Evolutionary conservation across 2,888 invertebrate species (phyloP), one percentile per base, ranked within the genome.

Genomic region (Neoscelio sp.): DNA sequence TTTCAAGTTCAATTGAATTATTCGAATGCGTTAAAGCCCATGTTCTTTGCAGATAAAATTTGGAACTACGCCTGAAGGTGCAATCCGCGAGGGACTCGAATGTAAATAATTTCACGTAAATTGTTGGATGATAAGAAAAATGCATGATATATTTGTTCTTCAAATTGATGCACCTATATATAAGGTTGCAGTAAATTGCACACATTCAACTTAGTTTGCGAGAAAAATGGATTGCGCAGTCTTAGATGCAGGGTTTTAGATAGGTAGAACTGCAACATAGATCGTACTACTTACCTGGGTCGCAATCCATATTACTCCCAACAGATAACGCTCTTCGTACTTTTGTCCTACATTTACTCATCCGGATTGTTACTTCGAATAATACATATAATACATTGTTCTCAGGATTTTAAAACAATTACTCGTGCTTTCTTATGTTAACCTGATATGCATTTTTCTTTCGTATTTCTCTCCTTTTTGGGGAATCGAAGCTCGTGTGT

Each of bases 181-280:
- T 54, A 38, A n/a, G n/a, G 38, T 38, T 38, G 38, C 23, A 28
- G 18, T 58, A 8, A 7, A 40, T 23, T 40, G n/a, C 46, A 6
- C n/a, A n/a, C n/a, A 6, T n/a, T 28, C 28, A 6, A 26, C 10
- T 13, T 20, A 20, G 2, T 20, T 40, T 26, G 26, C 0, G 42
- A 30, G 52, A 40, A 65, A 65, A 65, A 40, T 42, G 20, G 40
- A 52, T 67, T 54, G 44, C 17, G 54, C 42, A 42, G 33, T 52
- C 52, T 42, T 67, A 26, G 54, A 46, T 67, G 54, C 54, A 26
- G 23, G 20, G 35, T 42, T 52, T 42, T 2, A 40, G 52, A 65
- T 50, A 50, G 26, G 64, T 42, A 44, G 54, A 20, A 67, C 65
- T 40, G 67, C 44, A 67, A n/a, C 44, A 10, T 44, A 67, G 65